Base-by-base conservation (phyloP, 2,113 vertebrate species). In the Lycaon pictus region DNA sequence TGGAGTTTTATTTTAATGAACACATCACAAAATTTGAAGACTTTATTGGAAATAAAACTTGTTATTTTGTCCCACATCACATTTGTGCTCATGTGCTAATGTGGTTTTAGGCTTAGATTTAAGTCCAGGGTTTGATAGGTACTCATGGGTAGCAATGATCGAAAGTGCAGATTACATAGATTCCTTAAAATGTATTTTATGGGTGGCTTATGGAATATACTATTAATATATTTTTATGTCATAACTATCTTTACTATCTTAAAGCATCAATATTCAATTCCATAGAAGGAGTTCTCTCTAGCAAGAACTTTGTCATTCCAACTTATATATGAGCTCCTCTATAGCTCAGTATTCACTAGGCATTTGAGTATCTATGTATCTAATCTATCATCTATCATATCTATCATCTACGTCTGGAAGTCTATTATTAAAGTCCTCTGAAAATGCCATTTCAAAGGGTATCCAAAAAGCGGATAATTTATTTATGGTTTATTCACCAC, bases 401-500 rank as follows among this genome's bases (percentile, higher is more conserved):
- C 20, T 88, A 12, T 80, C 7, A 37, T 77, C 9, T 48, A 9
- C 82, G 48, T 94, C 43, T 72, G 55, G 8, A 11, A 95, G 55
- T 25, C 3, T 7, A 53, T 56, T 86, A 11, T 65, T 90, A 90
- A 83, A 90, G 16, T 8, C 23, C 35, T 25, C 53, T 55, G 7
- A 81, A 94, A 72, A 92, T 25, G 25, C 2, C 19, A 79, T 48
- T 93, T 27, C 63, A 84, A 89, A 91, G 90, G n/a, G 7, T 29
- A 69, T 32, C 65, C 32, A 7, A 92, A 94, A 81, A 93, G 1
- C 4, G 62, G 20, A 92, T 94, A 15, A 86, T 69, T 76, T 95
- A 81, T 92, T 72, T 92, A 16, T 13, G 95, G 13, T 55, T 97
- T 98, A 96, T 77, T 35, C 29, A 89, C 23, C 0, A 0, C 58